Conservation (phyloP, 2,888 invertebrate genomes). For the Oegoconia quadripuncta region DNA sequence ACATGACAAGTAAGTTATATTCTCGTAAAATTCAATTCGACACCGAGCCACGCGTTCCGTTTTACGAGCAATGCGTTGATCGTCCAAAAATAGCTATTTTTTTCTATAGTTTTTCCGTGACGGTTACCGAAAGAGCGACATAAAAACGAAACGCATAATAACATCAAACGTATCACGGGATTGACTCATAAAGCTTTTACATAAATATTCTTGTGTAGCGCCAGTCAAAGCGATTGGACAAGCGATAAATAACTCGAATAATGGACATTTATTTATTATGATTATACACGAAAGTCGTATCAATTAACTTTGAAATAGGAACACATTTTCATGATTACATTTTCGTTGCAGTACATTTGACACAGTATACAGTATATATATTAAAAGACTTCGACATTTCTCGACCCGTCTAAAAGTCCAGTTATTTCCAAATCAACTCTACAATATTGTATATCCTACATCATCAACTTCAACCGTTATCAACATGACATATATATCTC, state of each 20-base stretch:
- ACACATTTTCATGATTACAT: too few relatives aligned
- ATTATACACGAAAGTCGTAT: background rate
- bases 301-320: too few relatives aligned
- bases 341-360: too few relatives aligned
- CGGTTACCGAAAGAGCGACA: conserved; percentile 55
- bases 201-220: conserved; percentile 41
- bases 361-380: too few relatives aligned
- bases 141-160: conserved; percentile 67
- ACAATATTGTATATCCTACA: too few relatives aligned
- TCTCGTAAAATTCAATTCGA: conserved; percentile 65
- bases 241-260: background rate
- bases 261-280: background rate
- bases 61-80: conserved; percentile 58
- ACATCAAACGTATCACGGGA: conserved; percentile 60
- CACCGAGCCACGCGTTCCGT: conserved; percentile 52
- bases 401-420: too few relatives aligned
- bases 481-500: too few relatives aligned
- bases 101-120: conserved; percentile 65
- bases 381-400: too few relatives aligned
- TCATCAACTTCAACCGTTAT: too few relatives aligned
- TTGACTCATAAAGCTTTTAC: conserved; percentile 65
- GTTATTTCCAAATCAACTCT: too few relatives aligned
- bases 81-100: conserved; percentile 63
- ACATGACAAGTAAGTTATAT: conserved; percentile 38
- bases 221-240: conserved; percentile 26